phyloP scores from a whole-genome alignment of 2,113 vertebrate species.

The Pteronura brasiliensis region DNA sequence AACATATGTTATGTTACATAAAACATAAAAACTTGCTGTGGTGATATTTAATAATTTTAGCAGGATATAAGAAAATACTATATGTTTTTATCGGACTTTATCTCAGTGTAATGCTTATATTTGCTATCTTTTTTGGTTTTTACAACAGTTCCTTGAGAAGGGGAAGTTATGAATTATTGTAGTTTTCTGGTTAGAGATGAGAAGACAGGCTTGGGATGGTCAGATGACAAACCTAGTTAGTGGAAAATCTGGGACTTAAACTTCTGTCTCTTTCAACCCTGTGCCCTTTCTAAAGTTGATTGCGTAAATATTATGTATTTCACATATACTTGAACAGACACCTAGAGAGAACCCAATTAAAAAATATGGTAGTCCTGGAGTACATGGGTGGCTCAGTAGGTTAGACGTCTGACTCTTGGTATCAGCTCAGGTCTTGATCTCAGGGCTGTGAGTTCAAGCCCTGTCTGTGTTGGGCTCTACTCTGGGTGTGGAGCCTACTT shows the following conservation, averaged over 20 bases:
- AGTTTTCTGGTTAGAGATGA: not conserved
- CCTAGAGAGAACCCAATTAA: not conserved
- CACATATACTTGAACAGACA: not conserved
- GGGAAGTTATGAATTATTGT: not conserved
- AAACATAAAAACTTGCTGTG: not conserved
- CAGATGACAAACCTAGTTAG: not conserved
- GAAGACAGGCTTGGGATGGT: not conserved
- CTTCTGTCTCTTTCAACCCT: not conserved
- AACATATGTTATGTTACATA: not conserved
- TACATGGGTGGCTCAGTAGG: not conserved
- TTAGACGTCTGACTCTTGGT: not conserved
- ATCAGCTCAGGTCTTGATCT: not conserved
- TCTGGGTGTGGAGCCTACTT: not conserved
- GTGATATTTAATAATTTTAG: constrained; percentile 26
- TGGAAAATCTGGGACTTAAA: not conserved
- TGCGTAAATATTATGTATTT: not conserved
- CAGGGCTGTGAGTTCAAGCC: not conserved
- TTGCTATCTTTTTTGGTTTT: not conserved
- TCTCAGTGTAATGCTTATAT: not conserved
- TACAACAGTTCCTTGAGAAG: not conserved
- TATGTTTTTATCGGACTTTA: not conserved
- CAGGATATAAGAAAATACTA: not conserved
- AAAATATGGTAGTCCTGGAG: not conserved
- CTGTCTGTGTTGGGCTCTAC: not conserved
- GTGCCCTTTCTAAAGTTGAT: not conserved